Base-by-base conservation (phyloP, 2,888 invertebrate species). In the Drosophila birchii region DNA sequence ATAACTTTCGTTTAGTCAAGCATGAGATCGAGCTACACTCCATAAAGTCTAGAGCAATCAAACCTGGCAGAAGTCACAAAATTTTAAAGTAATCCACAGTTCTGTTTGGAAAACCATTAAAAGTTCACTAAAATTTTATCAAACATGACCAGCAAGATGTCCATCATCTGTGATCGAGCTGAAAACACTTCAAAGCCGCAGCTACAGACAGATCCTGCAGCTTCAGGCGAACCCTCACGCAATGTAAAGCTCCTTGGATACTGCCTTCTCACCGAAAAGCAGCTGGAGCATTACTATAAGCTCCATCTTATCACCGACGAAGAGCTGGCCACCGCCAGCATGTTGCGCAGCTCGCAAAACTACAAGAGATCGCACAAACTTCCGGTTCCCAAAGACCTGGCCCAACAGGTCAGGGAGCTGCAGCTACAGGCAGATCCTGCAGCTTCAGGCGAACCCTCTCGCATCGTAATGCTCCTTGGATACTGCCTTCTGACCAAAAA, bases 191-290 rank as follows among this genome's bases (percentile, higher is more conserved):
- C 11, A 32, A 32, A 32, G 32, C 3, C 32, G 8, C 36, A n/a
- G 9, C 14, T 16, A 16, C 16, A 5, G 2, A 0, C n/a, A 7
- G 14, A 14, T n/a, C 6, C n/a, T 16, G 18, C 23, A 7, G 2
- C 36, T 16, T 16, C 36, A 5, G 41, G 16, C 5, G 1, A 4
- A n/a, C 16, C 2, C 3, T 5, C n/a, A 5, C 38, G 55, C 0
- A 73, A 71, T 12, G 39, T 84, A 0, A 73, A 66, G 44, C 81
- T 85, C 44, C 45, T 29, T 5, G 86, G 86, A 14, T 53, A 36
- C 53, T 87, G 81, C 47, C 36, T 12, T 0, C n/a, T 81, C 11
- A 64, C 34, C 6, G 41, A 87, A 11, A 29, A 5, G 1, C 57
- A 66, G 9, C 14, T 81, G 1, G 56, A 71, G 2, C 41, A 55